Conservation (phyloP, 2,888 invertebrate genomes). For the Lasius fuliginosus region DNA sequence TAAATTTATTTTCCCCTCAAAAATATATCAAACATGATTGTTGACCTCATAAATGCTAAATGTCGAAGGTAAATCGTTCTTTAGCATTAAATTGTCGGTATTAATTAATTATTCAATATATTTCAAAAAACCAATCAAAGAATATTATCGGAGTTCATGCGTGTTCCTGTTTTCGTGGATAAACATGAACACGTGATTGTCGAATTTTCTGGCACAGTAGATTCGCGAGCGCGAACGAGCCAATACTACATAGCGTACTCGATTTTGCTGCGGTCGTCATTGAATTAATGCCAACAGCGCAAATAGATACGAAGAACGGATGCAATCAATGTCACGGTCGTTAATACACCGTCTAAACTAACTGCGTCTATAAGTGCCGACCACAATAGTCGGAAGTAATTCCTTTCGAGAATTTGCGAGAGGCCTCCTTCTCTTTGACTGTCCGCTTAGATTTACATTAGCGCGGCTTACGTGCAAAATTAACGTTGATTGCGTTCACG, state of each 20-base stretch:
- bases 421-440: slow-evolving; percentile 8
- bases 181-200: slow-evolving; percentile 12
- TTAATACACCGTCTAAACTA: slow-evolving; percentile 53
- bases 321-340: slow-evolving; percentile 52
- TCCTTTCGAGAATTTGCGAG: slow-evolving; percentile 54
- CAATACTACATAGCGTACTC: slow-evolving; percentile 27
- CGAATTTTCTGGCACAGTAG: slow-evolving; percentile 39
- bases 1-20: background rate
- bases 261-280: slow-evolving; percentile 55
- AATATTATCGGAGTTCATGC: slow-evolving; percentile 33
- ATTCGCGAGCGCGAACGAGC: slow-evolving; percentile 36
- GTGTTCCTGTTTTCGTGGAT: slow-evolving; percentile 4
- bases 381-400: slow-evolving; percentile 57
- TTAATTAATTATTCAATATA: slow-evolving; percentile 40
- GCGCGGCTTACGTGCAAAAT: slow-evolving; percentile 54
- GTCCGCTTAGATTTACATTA: slow-evolving; percentile 57
- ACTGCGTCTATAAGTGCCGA: slow-evolving; percentile 39
- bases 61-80: background rate
- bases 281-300: slow-evolving; percentile 54
- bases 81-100: background rate
- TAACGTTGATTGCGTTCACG: slow-evolving; percentile 58
- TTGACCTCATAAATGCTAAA: slow-evolving; percentile 10
- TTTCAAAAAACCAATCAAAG: slow-evolving; percentile 33
- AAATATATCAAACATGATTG: slow-evolving; percentile 21
- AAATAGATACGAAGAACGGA: slow-evolving; percentile 59